Evolutionary conservation across 2,888 invertebrate species (phyloP).

Genomic region (Microdon myrmicae): DNA sequence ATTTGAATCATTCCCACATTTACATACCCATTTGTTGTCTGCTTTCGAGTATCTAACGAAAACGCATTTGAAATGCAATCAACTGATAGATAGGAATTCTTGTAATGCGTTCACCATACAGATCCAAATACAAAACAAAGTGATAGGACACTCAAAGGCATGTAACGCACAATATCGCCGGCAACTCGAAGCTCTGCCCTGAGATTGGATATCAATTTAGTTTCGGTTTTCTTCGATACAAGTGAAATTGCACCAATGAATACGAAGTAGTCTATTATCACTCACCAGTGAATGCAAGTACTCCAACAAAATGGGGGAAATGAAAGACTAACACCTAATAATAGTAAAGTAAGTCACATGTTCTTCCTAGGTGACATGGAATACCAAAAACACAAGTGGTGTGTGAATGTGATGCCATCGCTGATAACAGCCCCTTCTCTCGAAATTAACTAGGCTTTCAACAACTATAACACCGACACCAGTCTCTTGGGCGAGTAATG

Average conservation of each 20-base stretch:
- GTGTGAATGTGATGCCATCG: too few species aligned
- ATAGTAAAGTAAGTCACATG: conserved; percentile 47
- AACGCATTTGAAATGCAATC: conserved; percentile 46
- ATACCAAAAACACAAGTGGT: conserved; percentile 36
- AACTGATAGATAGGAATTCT: conserved; percentile 24
- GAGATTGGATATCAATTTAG: conserved; percentile 50
- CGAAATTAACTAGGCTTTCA: too few species aligned
- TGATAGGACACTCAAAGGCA: conserved; percentile 35
- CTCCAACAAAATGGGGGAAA: conserved; percentile 20
- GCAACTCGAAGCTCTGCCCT: conserved; percentile 24
- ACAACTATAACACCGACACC: conserved; percentile 33
- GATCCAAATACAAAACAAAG: conserved; percentile 5
- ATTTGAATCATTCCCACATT: conserved; percentile 43
- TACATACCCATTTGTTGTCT: conserved; percentile 40
- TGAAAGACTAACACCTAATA: conserved; percentile 50
- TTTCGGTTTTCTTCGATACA: conserved; percentile 42
- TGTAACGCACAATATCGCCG: conserved; percentile 40
- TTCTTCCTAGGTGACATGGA: conserved; percentile 30
- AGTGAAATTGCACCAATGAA: conserved; percentile 34
- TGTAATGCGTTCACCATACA: conserved; percentile 39
- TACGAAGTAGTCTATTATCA: conserved; percentile 15
- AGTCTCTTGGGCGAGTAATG: conserved; percentile 2
- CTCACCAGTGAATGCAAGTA: not conserved
- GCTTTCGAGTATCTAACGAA: conserved; percentile 2
- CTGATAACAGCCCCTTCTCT: too few species aligned